Evolutionary conservation across 2,888 invertebrate genomes (phyloP).

Genomic region (Exocentrus adspersus): DNA sequence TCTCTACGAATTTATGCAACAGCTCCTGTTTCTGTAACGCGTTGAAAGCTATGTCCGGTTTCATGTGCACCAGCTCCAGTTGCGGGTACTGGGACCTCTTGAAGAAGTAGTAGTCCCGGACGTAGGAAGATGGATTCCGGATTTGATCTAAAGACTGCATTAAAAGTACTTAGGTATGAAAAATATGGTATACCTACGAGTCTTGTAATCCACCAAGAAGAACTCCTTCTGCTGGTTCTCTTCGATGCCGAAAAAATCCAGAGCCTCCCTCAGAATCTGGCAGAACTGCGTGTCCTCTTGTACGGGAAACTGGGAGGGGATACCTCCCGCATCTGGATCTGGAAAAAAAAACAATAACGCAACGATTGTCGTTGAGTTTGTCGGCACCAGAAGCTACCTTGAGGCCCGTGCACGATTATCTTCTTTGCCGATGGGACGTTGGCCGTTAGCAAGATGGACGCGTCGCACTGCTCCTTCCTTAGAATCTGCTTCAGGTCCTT

Average conservation of each 20-base stretch:
- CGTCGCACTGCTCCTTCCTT: slow-evolving; percentile 98
- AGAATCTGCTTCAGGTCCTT: slow-evolving; percentile 99
- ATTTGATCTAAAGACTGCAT: slow-evolving; percentile 90
- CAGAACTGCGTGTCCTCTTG: slow-evolving; percentile 97
- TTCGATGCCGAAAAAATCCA: slow-evolving; percentile 97
- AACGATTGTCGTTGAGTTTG: neutral
- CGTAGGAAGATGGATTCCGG: slow-evolving; percentile 94
- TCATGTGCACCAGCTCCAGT: slow-evolving; percentile 91
- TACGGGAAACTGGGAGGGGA: slow-evolving; percentile 98
- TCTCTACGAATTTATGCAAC: slow-evolving; percentile 94
- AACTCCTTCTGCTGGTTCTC: slow-evolving; percentile 89
- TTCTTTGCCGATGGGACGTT: slow-evolving; percentile 99
- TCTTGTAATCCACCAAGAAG: slow-evolving; percentile 97
- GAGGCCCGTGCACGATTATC: slow-evolving; percentile 95
- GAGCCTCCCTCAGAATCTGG: slow-evolving; percentile 92
- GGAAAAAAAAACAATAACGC: neutral
- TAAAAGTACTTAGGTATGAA: too few species aligned
- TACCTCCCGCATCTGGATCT: slow-evolving; percentile 90
- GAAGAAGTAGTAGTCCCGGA: slow-evolving; percentile 85
- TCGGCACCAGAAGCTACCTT: slow-evolving; percentile 62
- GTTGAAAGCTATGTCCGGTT: slow-evolving; percentile 89
- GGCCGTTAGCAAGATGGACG: slow-evolving; percentile 95
- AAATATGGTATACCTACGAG: slow-evolving; percentile 73
- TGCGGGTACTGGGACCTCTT: slow-evolving; percentile 96
- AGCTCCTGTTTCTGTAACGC: slow-evolving; percentile 92